phyloP scores from a whole-genome alignment of 2,888 invertebrate genomes.

The Mythimna ferrago region DNA sequence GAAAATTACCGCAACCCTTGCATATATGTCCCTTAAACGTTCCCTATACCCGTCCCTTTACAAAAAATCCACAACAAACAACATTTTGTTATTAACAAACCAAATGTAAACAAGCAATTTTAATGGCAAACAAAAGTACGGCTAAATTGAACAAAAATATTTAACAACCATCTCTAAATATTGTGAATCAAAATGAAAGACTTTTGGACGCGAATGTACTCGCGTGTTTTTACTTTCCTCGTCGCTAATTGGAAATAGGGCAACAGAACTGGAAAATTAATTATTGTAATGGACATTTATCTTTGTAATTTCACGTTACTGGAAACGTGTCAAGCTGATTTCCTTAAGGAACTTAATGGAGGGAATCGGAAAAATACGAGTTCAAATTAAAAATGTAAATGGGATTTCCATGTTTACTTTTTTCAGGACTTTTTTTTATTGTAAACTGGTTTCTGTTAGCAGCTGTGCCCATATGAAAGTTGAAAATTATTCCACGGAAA shows the following conservation, averaged over 20 bases:
- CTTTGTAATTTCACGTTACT: slow-evolving; percentile 20
- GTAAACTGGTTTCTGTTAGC: neutral
- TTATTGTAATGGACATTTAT: slow-evolving; percentile 58
- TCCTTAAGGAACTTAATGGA: slow-evolving; percentile 17
- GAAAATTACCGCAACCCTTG: too few relatives aligned
- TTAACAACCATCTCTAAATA: slow-evolving; percentile 35
- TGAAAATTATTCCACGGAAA: too few relatives aligned
- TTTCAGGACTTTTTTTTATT: neutral
- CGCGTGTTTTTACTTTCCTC: slow-evolving; percentile 61
- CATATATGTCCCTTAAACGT: too few relatives aligned
- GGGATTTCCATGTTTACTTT: slow-evolving; percentile 23
- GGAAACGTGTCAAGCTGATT: slow-evolving; percentile 24
- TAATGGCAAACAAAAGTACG: slow-evolving; percentile 40
- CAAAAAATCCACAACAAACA: slow-evolving; percentile 8
- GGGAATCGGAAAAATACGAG: slow-evolving; percentile 21
- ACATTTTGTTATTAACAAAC: slow-evolving; percentile 44
- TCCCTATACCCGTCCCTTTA: neutral
- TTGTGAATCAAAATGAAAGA: slow-evolving; percentile 40
- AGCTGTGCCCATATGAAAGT: too few relatives aligned
- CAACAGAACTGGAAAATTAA: slow-evolving; percentile 48
- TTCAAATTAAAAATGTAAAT: slow-evolving; percentile 5
- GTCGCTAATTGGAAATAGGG: slow-evolving; percentile 56
- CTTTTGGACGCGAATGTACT: slow-evolving; percentile 46
- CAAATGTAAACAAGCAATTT: slow-evolving; percentile 36
- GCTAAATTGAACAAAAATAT: slow-evolving; percentile 52